phyloP scores from a whole-genome alignment of 2,113 vertebrate genomes.

The Sinocyclocheilus anshuiensis region DNA sequence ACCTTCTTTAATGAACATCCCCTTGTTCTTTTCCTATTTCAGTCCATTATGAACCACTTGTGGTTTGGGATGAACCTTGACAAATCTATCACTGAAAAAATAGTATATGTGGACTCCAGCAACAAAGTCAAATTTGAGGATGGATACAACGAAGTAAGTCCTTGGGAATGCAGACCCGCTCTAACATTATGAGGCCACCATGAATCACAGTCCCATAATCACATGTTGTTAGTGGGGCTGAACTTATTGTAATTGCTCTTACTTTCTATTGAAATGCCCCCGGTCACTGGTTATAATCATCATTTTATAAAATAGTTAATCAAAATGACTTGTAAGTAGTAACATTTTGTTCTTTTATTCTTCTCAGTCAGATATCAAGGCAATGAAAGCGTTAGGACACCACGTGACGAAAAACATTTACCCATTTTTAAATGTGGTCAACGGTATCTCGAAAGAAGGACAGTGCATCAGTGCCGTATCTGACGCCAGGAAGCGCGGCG shows the following conservation, averaged over 20 bases:
- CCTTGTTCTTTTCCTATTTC: slow-evolving; percentile 16
- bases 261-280: background rate
- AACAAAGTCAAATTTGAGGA: slow-evolving; percentile 70
- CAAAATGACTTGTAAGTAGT: background rate
- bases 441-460: slow-evolving; percentile 80
- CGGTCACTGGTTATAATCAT: background rate
- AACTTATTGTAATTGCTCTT: slow-evolving; percentile 3
- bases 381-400: slow-evolving; percentile 75
- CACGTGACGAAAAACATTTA: fast-evolving
- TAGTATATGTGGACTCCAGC: slow-evolving; percentile 66
- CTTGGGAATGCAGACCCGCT: background rate
- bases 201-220: background rate
- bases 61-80: slow-evolving; percentile 81
- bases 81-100: slow-evolving; percentile 71
- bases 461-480: slow-evolving; percentile 82
- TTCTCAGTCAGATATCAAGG: background rate
- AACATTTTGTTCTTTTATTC: background rate
- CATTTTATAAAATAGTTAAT: background rate
- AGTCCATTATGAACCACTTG: slow-evolving; percentile 84
- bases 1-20: background rate
- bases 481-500: slow-evolving; percentile 82
- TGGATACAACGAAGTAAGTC: slow-evolving; percentile 66
- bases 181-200: background rate
- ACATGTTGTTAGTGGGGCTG: background rate
- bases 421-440: slow-evolving; percentile 83